phyloP scores from a whole-genome alignment of 2,888 invertebrate species.

The Acrobasis suavella region DNA sequence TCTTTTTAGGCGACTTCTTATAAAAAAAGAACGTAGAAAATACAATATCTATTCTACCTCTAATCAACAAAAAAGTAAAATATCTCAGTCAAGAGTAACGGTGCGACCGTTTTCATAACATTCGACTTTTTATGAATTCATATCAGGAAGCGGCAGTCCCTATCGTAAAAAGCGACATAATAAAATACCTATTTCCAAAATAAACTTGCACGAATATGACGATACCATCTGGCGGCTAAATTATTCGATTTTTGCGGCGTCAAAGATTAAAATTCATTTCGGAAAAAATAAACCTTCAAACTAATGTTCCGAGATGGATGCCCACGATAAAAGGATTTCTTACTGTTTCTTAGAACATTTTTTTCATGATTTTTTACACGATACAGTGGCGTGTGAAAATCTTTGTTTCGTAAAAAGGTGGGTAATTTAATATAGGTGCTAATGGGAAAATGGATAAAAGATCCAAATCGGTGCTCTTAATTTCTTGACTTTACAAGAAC shows the following conservation, averaged over 20 bases:
- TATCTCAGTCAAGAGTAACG: conserved; percentile 1
- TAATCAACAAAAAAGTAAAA: not conserved
- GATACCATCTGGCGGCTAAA: conserved; percentile 45
- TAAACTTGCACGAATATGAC: conserved; percentile 48
- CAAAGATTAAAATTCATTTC: conserved; percentile 59
- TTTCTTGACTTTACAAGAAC: not conserved
- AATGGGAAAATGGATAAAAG: conserved; percentile 17
- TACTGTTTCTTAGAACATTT: conserved; percentile 55
- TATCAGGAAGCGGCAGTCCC: conserved; percentile 18
- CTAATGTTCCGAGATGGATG: conserved; percentile 58
- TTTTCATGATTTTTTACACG: conserved; percentile 31
- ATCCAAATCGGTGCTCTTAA: conserved; percentile 11
- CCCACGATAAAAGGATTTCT: conserved; percentile 15
- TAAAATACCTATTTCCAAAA: conserved; percentile 46
- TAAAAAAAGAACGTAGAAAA: no score
- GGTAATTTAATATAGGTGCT: conserved; percentile 11
- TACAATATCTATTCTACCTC: no score
- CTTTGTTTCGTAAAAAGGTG: conserved; percentile 14
- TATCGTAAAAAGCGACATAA: conserved; percentile 30
- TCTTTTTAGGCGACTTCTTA: no score
- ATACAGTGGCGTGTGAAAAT: conserved; percentile 21
- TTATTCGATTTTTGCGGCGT: conserved; percentile 52
- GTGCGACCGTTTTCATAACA: not conserved
- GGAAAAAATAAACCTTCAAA: conserved; percentile 49
- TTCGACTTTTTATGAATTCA: conserved; percentile 13